Percentiles rank a stretch among this genome's conserved stretches.
These are phyloP conservation scores for Neoarius graeffei DNA, from an alignment of 2,113 vertebrate species.

Conservation along the genomic window DNA sequence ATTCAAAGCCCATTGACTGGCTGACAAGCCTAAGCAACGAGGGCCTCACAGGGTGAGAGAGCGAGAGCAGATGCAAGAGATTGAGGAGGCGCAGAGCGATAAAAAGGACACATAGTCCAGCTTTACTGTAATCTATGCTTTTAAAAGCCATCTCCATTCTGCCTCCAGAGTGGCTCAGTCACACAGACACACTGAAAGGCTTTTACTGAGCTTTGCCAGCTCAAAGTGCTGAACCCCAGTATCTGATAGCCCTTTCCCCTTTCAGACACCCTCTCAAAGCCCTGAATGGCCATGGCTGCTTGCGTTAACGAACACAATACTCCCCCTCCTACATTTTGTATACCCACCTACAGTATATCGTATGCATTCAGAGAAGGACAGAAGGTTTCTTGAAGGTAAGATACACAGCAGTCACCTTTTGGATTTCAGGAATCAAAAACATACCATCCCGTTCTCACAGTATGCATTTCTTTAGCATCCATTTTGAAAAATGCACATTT, in stretches of 20 bases:
- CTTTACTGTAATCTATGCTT: conserved; percentile 67
- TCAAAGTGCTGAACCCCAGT: conserved; percentile 60
- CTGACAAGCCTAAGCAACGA: conserved; percentile 64
- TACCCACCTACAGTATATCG: conserved; percentile 48
- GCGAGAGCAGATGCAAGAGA: conserved; percentile 55
- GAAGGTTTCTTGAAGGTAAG: conserved; percentile 44
- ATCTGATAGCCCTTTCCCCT: conserved; percentile 78
- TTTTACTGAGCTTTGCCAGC: conserved; percentile 63
- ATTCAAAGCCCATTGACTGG: conserved; percentile 68
- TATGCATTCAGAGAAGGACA: conserved; percentile 33
- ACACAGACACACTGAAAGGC: conserved; percentile 52
- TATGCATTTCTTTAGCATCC: not conserved
- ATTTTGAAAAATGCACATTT: not conserved
- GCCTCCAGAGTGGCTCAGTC: conserved; percentile 58
- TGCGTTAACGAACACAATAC: conserved; percentile 49
- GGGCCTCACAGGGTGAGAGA: conserved; percentile 52
- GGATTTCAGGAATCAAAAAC: not conserved
- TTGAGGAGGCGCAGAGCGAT: conserved; percentile 61
- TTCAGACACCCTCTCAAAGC: conserved; percentile 64
- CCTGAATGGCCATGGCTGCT: conserved; percentile 59
- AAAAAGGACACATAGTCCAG: conserved; percentile 63
- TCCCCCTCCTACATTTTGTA: conserved; percentile 35
- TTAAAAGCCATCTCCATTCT: conserved; percentile 67
- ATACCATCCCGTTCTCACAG: not conserved
- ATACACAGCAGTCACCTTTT: conserved; percentile 26